phyloP scores from a whole-genome alignment of 2,888 invertebrate genomes.

The Patella depressa region DNA sequence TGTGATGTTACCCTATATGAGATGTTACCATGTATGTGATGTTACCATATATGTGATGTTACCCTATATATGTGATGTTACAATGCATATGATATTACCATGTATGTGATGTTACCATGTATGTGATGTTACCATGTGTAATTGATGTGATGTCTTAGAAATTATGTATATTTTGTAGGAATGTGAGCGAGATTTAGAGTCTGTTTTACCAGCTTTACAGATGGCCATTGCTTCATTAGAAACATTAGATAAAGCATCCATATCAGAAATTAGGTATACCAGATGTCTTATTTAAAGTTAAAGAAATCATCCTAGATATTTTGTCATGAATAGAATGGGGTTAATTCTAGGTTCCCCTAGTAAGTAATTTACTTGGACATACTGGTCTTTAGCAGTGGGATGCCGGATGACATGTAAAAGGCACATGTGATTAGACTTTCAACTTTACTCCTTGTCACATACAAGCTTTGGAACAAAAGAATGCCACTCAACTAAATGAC shows the following conservation, averaged over 20 bases:
- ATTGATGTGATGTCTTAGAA: too few species aligned
- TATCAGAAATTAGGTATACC: slow-evolving; percentile 66
- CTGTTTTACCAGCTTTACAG: slow-evolving; percentile 68
- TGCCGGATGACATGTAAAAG: too few species aligned
- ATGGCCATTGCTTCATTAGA: slow-evolving; percentile 69
- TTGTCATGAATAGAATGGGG: background rate
- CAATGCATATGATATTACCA: too few species aligned
- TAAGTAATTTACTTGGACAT: background rate
- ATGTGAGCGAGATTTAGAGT: slow-evolving; percentile 68
- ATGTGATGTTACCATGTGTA: background rate
- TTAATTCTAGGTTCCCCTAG: background rate
- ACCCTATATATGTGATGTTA: background rate
- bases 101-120: background rate
- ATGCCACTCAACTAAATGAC: too few species aligned
- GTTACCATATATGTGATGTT: too few species aligned
- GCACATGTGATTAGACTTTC: too few species aligned
- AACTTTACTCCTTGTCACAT: too few species aligned
- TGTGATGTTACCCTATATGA: too few species aligned
- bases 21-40: too few species aligned
- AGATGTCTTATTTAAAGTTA: too few species aligned
- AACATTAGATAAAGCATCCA: slow-evolving; percentile 68
- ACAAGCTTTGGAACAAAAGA: too few species aligned
- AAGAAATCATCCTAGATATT: background rate
- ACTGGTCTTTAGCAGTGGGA: background rate
- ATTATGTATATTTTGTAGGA: slow-evolving; percentile 49